Evolutionary conservation across 1,140 invertebrate species (phyloP).

Genomic region (Eurosta solidaginis): DNA sequence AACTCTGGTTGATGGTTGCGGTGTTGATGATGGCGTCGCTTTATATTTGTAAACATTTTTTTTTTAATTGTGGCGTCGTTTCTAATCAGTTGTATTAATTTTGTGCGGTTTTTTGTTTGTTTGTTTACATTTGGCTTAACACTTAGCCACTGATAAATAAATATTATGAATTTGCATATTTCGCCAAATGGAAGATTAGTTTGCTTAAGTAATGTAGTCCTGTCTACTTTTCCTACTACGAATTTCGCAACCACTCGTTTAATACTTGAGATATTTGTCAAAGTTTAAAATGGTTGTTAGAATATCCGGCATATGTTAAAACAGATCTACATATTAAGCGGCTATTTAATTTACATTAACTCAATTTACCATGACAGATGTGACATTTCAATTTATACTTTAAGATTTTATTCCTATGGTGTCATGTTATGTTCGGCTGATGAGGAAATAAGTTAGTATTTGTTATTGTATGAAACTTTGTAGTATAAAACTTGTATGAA

Average conservation of each 20-base stretch:
- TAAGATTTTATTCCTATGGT: too few species aligned
- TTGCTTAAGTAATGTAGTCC: not conserved
- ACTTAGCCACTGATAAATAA: not conserved
- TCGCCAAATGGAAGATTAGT: not conserved
- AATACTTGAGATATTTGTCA: too few species aligned
- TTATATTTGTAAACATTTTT: not conserved
- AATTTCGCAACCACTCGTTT: not conserved
- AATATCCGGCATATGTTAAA: too few species aligned
- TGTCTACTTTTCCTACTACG: not conserved
- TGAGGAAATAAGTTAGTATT: too few species aligned
- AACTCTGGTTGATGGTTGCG: not conserved
- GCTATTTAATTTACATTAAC: too few species aligned
- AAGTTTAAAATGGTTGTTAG: too few species aligned
- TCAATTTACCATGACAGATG: too few species aligned
- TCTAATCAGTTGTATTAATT: constrained; percentile 2
- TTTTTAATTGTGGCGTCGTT: not conserved
- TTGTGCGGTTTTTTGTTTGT: not conserved
- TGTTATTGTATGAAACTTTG: too few species aligned
- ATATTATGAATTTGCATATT: not conserved
- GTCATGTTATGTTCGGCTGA: too few species aligned
- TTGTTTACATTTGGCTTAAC: not conserved
- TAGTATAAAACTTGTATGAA: too few species aligned
- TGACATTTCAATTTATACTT: too few species aligned
- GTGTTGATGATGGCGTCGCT: not conserved
- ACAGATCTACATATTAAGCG: too few species aligned